These are phyloP conservation scores for Spongilla lacustris DNA, from an alignment of 37 sponge, comb jelly and placozoan species.

Conservation along the genomic window DNA sequence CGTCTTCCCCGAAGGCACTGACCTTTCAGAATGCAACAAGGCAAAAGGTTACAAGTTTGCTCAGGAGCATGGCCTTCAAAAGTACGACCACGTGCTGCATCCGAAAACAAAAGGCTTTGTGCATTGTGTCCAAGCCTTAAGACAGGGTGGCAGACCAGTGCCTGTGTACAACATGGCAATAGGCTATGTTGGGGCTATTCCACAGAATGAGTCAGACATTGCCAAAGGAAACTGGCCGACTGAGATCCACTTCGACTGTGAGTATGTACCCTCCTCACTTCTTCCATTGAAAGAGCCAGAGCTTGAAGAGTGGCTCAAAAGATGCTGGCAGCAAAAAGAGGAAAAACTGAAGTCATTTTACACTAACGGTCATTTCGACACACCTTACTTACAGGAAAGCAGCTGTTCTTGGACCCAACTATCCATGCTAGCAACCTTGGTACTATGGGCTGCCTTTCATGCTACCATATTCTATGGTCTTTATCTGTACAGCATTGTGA, in stretches of 20 bases:
- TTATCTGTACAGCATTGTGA: conserved; percentile 8
- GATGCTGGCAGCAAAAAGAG: conserved; percentile 79
- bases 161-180: conserved; percentile 54
- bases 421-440: neutral
- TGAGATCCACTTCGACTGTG: conserved; percentile 70
- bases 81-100: conserved; percentile 83
- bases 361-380: conserved; percentile 39
- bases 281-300: conserved; percentile 52
- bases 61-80: conserved; percentile 59
- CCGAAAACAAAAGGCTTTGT: conserved; percentile 88
- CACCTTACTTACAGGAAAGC: conserved; percentile 10
- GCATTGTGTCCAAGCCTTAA: conserved; percentile 57
- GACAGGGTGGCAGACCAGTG: conserved; percentile 14
- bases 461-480: conserved; percentile 8
- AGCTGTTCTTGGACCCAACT: neutral
- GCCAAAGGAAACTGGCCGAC: conserved; percentile 62
- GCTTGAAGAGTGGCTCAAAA: conserved; percentile 66
- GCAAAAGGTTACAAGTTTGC: conserved; percentile 66
- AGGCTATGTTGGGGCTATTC: conserved; percentile 60
- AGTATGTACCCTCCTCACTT: conserved; percentile 7
- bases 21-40: conserved; percentile 68
- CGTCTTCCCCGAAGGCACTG: conserved; percentile 95
- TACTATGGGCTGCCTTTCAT: conserved; percentile 30
- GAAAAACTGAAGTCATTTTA: conserved; percentile 68
- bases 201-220: conserved; percentile 77